Conservation (phyloP, 2,797 vertebrate species). For the Triplophysa yarkandensis region DNA sequence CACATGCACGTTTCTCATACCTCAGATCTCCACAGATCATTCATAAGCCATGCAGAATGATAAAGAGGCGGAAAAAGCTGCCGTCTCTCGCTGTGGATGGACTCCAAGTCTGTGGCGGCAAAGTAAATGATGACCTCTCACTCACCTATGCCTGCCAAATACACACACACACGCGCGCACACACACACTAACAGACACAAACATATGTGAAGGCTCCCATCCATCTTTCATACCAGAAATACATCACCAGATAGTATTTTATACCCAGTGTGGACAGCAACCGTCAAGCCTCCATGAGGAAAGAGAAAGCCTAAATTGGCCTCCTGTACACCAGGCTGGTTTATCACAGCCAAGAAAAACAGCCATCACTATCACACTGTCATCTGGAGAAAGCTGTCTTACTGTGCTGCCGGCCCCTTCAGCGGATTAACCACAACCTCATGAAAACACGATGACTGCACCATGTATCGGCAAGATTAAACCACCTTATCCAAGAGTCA, state of each 20-base stretch:
- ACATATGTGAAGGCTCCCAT: conserved; percentile 64
- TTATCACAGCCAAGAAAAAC: conserved; percentile 61
- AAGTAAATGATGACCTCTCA: conserved; percentile 72
- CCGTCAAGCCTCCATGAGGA: conserved; percentile 56
- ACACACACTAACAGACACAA: too few relatives aligned
- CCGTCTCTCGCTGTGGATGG: conserved; percentile 64
- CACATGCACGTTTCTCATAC: conserved; percentile 13
- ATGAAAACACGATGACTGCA: conserved; percentile 22
- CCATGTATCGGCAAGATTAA: conserved; percentile 23
- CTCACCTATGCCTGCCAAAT: conserved; percentile 67
- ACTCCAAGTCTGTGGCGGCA: conserved; percentile 71
- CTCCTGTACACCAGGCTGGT: conserved; percentile 42
- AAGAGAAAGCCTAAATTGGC: conserved; percentile 52
- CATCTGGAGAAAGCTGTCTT: conserved; percentile 52
- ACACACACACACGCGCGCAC: conserved; percentile 37
- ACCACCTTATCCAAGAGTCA: conserved; percentile 13
- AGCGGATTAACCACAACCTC: conserved; percentile 30
- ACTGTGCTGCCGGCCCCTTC: conserved; percentile 12
- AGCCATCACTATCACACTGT: conserved; percentile 51
- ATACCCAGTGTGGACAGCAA: conserved; percentile 65
- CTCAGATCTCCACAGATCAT: conserved; percentile 60
- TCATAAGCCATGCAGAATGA: conserved; percentile 57
- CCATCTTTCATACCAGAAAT: conserved; percentile 76
- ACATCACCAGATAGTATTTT: conserved; percentile 66
- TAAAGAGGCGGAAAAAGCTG: conserved; percentile 50